Base-by-base conservation (phyloP, 2,113 vertebrate genomes). In the Poeciliopsis turrubarensis region DNA sequence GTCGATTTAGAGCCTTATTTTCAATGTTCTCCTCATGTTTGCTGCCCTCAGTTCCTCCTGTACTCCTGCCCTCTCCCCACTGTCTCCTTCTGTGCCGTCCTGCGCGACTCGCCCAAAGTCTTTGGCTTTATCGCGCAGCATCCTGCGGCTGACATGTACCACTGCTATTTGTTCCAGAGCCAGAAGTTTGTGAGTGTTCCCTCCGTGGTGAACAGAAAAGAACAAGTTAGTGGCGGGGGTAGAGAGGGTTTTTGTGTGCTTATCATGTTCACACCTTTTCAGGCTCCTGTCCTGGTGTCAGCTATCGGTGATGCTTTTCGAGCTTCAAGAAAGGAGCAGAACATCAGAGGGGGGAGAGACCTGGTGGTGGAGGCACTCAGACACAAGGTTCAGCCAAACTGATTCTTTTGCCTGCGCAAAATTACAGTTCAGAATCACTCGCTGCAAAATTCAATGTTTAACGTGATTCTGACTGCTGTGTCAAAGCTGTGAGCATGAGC, bases 141-240 rank as follows among this genome's bases (percentile, higher is more conserved):
- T 80, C 93, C 91, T 3, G 92, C 91, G 0, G 72, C 85, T 0
- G 87, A 95, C 78, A 84, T 30, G 5, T 81, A 87, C 83, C 89
- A 94, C 89, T 95, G 94, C 61, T 95, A 95, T 54, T 72, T 95
- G 78, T 93, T 95, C 78, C 90, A 94, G 77, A 94, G 92, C 83
- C 85, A 72, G 32, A 93, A 65, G 65, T 93, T 93, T 92, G 94
- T 95, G 86, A 94, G 93, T 94, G 73, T 27, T 47, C 27, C 9
- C 15, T 10, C 14, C 2, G 3, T 0, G 8, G 51, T 22, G 17
- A n/a, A 57, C 25, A n/a, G 51, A 11, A 57, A 25, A 57, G 19
- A 57, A 57, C 51, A 57, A 57, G 7, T 19, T 47, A 47, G 44
- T 47, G 44, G 44, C 12, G 34, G 2, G 10, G 34, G 3, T 3